phyloP scores from a whole-genome alignment of 2,797 vertebrate species.

The Lerista edwardsae region DNA sequence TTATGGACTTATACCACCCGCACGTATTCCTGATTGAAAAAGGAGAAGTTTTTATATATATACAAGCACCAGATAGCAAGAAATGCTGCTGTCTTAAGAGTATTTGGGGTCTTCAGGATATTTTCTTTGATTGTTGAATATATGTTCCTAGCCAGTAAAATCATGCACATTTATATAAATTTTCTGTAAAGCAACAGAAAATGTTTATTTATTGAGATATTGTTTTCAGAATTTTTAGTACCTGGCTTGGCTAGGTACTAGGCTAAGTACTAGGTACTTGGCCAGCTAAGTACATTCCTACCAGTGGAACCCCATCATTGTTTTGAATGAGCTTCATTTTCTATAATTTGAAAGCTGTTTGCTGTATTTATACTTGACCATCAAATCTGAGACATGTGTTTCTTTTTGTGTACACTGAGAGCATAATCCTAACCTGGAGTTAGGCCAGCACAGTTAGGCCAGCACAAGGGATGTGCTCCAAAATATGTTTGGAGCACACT shows the following conservation, averaged over 20 bases:
- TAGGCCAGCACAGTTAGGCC: no score
- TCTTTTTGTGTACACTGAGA: background rate
- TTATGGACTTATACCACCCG: no score
- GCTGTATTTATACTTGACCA: background rate
- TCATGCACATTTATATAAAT: no score
- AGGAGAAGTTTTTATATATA: background rate
- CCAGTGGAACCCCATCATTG: background rate
- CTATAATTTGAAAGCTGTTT: background rate
- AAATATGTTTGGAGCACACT: no score
- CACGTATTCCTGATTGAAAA: background rate
- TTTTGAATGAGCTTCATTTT: background rate
- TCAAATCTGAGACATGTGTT: background rate
- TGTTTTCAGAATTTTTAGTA: background rate
- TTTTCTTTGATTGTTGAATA: background rate
- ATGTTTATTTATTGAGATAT: background rate
- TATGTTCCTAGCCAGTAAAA: background rate
- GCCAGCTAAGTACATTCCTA: background rate
- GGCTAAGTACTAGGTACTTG: no score
- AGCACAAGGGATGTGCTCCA: no score
- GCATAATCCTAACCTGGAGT: no score
- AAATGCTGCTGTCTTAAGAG: background rate
- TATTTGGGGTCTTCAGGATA: background rate
- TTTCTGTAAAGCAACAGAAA: no score
- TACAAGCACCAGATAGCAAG: background rate
- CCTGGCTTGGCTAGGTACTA: conserved; percentile 5